Conservation (phyloP, 2,113 vertebrate species). For the Tragelaphus buxtoni region DNA sequence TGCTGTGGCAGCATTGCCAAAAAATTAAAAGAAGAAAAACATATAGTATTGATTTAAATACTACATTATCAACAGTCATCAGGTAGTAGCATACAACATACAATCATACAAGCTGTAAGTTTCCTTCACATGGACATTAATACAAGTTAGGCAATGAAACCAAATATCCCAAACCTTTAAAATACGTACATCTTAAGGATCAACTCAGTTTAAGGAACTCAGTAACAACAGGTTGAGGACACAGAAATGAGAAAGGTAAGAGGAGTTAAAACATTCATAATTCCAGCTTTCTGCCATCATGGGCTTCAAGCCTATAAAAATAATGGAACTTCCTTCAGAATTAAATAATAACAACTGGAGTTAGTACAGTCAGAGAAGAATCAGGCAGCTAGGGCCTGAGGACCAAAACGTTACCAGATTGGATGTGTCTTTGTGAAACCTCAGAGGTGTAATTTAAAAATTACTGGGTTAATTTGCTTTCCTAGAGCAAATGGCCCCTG, state of each 20-base stretch:
- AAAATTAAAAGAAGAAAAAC: background rate
- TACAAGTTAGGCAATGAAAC: background rate
- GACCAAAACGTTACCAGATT: slow-evolving; percentile 49
- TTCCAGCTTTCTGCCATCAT: background rate
- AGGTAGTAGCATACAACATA: background rate
- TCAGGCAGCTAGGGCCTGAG: slow-evolving; percentile 9
- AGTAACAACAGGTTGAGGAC: background rate
- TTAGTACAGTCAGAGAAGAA: slow-evolving; percentile 17
- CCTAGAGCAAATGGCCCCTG: slow-evolving; percentile 54
- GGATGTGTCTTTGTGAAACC: slow-evolving; percentile 49
- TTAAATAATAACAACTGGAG: slow-evolving; percentile 10
- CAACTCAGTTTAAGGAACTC: background rate
- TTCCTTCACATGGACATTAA: background rate
- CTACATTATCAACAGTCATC: background rate
- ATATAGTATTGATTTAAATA: background rate
- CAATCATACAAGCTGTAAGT: background rate
- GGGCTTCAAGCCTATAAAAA: background rate
- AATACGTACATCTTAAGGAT: background rate
- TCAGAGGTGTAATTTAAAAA: slow-evolving; percentile 62
- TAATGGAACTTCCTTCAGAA: slow-evolving; percentile 30
- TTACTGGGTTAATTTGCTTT: slow-evolving; percentile 69
- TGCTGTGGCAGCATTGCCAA: accelerated
- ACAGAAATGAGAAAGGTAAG: slow-evolving; percentile 6
- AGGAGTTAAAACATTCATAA: background rate
- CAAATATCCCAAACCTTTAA: slow-evolving; percentile 1